Conservation (phyloP, 2,888 invertebrate species). For the Eutolmus rufibarbis region DNA sequence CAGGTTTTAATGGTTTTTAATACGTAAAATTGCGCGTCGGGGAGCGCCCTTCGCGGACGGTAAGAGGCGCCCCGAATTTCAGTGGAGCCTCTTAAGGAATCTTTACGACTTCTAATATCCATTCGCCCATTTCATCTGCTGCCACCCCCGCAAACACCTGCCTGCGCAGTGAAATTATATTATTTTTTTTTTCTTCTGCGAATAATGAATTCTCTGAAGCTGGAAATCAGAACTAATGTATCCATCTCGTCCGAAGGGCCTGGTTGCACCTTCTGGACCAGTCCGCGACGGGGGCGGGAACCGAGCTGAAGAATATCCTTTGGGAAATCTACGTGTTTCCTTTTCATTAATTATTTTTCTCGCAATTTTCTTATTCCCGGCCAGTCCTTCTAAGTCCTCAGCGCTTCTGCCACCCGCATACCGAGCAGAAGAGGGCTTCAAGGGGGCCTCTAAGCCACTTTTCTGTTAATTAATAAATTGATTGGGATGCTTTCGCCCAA, state of each 20-base stretch:
- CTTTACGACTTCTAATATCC: slow-evolving; percentile 38
- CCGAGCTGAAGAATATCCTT: slow-evolving; percentile 21
- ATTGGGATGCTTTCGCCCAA: slow-evolving; percentile 41
- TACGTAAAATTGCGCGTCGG: slow-evolving; percentile 25
- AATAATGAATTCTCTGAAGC: slow-evolving; percentile 44
- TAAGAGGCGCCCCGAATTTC: slow-evolving; percentile 16
- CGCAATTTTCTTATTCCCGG: slow-evolving; percentile 1
- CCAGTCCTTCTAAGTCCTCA: background rate
- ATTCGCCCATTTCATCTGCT: slow-evolving; percentile 16
- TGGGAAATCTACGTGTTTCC: slow-evolving; percentile 41
- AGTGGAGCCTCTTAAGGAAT: slow-evolving; percentile 20
- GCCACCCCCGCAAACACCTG: background rate
- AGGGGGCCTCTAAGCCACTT: slow-evolving; percentile 12
- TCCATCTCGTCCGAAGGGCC: slow-evolving; percentile 23
- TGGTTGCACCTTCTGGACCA: background rate
- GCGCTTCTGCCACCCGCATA: background rate
- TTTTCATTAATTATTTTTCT: slow-evolving; percentile 38
- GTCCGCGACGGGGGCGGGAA: background rate
- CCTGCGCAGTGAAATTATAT: slow-evolving; percentile 29
- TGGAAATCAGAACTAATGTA: slow-evolving; percentile 47
- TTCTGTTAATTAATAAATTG: slow-evolving; percentile 47
- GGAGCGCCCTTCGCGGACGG: background rate
- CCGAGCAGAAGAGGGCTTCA: background rate
- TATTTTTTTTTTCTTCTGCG: slow-evolving; percentile 28
- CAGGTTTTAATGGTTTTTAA: slow-evolving; percentile 29